These are phyloP conservation scores for Calcarius ornatus DNA, from an alignment of 2,113 vertebrate genomes.

Conservation along the genomic window DNA sequence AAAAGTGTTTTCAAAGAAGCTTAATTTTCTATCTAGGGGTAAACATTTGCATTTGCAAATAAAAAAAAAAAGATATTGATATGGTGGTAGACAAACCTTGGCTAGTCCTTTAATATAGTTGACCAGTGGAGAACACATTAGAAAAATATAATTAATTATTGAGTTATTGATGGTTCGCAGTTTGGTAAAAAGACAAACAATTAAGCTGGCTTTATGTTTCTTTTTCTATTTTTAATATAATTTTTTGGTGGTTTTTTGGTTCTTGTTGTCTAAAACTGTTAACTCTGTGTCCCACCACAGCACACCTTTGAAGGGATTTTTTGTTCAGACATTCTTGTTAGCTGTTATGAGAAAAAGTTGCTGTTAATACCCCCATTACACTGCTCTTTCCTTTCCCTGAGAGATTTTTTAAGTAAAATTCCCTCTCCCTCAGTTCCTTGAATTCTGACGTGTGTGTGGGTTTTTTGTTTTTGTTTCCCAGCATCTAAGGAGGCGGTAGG, in stretches of 20 bases:
- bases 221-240: neutral
- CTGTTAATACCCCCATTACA: neutral
- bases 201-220: neutral
- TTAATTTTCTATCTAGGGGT: neutral
- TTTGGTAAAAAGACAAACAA: neutral
- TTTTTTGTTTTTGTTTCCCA: neutral
- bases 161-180: neutral
- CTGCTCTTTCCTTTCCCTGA: neutral
- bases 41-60: neutral
- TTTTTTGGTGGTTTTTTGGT: neutral
- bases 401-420: neutral
- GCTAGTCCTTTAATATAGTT: neutral
- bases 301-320: neutral
- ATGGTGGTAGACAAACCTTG: neutral
- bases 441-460: neutral
- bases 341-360: neutral
- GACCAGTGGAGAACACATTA: neutral
- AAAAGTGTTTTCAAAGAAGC: neutral
- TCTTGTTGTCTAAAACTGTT: neutral
- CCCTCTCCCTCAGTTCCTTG: neutral
- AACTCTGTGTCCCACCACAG: neutral
- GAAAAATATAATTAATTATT: neutral
- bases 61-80: rapidly evolving
- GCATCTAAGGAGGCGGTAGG: neutral
- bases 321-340: neutral